Percentiles rank a stretch among this genome's conserved stretches.
Conservation (phyloP, 2,888 invertebrate genomes). For the Lacanobia oleracea region DNA sequence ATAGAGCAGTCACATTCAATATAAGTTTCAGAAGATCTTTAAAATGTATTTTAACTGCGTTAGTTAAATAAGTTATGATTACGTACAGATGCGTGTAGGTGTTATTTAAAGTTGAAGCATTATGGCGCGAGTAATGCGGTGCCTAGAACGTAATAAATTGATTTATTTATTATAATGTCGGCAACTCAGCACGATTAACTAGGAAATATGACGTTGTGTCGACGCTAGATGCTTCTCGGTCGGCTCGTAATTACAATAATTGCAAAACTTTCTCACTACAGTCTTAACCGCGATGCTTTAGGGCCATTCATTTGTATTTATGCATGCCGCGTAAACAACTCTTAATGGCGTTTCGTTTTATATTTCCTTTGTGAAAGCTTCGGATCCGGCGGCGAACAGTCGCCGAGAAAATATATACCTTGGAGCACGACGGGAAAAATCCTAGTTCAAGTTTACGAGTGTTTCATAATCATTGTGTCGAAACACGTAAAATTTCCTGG, state of each 20-base stretch:
- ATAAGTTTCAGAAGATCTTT: constrained; percentile 53
- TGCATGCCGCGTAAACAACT: constrained; percentile 80
- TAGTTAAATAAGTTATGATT: constrained; percentile 60
- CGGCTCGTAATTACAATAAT: constrained; percentile 88
- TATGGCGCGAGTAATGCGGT: constrained; percentile 73
- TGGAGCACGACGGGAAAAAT: constrained; percentile 74
- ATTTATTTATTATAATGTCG: constrained; percentile 84
- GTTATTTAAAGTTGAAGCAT: constrained; percentile 70
- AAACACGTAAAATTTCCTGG: constrained; percentile 85
- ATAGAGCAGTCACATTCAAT: constrained; percentile 37
- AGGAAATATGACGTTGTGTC: constrained; percentile 85
- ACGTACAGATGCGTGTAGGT: constrained; percentile 65
- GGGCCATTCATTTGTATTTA: constrained; percentile 84
- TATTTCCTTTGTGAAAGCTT: constrained; percentile 71
- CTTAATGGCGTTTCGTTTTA: constrained; percentile 76
- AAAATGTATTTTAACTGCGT: constrained; percentile 49
- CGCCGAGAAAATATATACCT: constrained; percentile 68
- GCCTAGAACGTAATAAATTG: constrained; percentile 81
- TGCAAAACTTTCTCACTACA: constrained; percentile 86
- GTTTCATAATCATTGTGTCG: constrained; percentile 83
- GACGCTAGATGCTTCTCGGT: constrained; percentile 83
- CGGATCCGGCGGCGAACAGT: constrained; percentile 50
- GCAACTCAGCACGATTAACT: constrained; percentile 85
- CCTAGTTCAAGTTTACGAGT: constrained; percentile 83
- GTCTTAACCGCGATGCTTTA: constrained; percentile 81